Evolutionary conservation across 2,797 vertebrate genomes (phyloP), one percentile per base, ranked within the genome.

Genomic region (Sebastolobus altivelis): DNA sequence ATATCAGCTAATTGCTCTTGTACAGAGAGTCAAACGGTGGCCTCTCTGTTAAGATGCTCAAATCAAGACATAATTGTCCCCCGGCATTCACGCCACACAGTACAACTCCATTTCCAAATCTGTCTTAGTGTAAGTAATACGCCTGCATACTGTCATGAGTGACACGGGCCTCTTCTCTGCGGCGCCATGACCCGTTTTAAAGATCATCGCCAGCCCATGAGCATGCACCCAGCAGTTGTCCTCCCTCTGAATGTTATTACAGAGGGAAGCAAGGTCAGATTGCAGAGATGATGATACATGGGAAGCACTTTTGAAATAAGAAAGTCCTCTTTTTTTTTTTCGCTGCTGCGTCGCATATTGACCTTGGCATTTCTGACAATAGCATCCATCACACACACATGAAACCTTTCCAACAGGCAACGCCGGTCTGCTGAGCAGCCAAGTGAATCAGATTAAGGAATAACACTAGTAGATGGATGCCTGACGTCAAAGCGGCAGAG

Each of bases 341-440:
- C 58, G 83, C 95, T 92, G 94, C 95, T 95, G 94, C 95, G 95
- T 97, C 95, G 94, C 95, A 95, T 96, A 97, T 97, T 97, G 97
- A 98, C 97, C 97, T 97, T 97, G 97, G 96, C 97, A 96, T 96
- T 97, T 98, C 94, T 98, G 98, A 98, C 98, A 98, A 97, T 96
- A 95, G 93, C 97, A 99, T 99, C 96, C 96, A 98, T 99, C 98
- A 99, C 95, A 91, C 91, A 92, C 91, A 92, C 94, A 92, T 94
- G 95, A 97, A 97, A 96, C 96, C 95, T 95, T 96, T 98, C 96
- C 97, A 97, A 96, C 95, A 96, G 95, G 95, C 96, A 94, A 94
- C 93, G 82, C 93, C 94, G 92, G 94, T 96, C 96, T 92, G 92
- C 94, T 89, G 95, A 94, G 95, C 96, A 94, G 96, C 96, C 97